Conservation (phyloP, 2,113 vertebrate species). For the Panurus biarmicus region DNA sequence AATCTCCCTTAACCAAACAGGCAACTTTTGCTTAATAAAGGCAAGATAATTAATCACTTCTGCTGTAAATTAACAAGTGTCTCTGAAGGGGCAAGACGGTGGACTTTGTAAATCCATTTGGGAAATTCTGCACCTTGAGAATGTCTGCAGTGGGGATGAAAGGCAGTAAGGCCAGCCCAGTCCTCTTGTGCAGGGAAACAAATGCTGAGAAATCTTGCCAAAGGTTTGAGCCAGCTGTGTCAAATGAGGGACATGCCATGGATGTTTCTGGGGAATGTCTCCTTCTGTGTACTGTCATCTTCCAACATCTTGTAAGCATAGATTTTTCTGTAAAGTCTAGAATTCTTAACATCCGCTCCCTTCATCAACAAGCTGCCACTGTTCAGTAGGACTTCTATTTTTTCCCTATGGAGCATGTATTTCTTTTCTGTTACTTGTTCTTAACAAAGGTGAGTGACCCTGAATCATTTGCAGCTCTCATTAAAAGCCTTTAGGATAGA, state of each 20-base stretch:
- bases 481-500: not conserved
- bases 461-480: not conserved
- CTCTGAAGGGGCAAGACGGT: not conserved
- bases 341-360: accelerated
- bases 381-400: not conserved
- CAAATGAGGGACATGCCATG: not conserved
- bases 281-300: not conserved
- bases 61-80: not conserved
- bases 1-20: not conserved
- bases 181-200: not conserved
- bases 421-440: not conserved
- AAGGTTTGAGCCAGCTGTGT: not conserved
- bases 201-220: not conserved
- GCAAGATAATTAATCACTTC: not conserved
- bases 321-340: not conserved
- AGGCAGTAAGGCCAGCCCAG: not conserved
- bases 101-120: not conserved
- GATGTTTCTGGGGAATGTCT: not conserved
- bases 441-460: not conserved
- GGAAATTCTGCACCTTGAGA: not conserved
- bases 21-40: not conserved
- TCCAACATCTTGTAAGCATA: not conserved
- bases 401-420: not conserved
- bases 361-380: not conserved
- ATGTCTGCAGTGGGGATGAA: not conserved